Percentiles rank a stretch among this genome's conserved stretches.
phyloP scores from a whole-genome alignment of 2,113 vertebrate genomes.

The Zootoca vivipara region DNA sequence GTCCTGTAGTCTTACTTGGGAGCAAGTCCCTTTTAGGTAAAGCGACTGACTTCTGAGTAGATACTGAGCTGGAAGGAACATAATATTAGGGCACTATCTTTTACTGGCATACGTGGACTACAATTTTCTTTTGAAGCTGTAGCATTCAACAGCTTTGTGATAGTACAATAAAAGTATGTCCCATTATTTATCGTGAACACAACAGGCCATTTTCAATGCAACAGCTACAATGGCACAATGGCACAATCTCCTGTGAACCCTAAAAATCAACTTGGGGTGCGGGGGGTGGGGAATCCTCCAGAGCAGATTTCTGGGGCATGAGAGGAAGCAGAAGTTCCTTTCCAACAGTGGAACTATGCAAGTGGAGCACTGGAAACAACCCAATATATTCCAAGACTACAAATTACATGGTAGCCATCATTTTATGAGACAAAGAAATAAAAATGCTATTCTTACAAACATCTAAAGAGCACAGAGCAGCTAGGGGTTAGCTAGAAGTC shows the following conservation, averaged over 20 bases:
- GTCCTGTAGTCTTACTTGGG: neutral
- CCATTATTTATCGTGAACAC: neutral
- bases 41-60: neutral
- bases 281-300: no score
- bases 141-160: neutral
- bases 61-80: neutral
- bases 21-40: neutral
- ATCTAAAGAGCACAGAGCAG: neutral
- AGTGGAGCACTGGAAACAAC: no score
- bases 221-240: no score
- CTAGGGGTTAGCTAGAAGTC: neutral
- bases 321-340: no score
- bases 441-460: neutral
- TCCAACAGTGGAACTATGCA: no score
- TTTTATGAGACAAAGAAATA: neutral
- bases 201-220: no score
- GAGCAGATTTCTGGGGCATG: no score
- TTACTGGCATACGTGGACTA: neutral
- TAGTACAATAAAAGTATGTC: neutral
- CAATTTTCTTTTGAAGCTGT: no score
- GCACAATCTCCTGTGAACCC: no score
- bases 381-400: neutral
- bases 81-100: neutral
- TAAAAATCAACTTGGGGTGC: no score
- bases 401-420: neutral